Evolutionary conservation across 2,888 invertebrate genomes (phyloP).

Genomic region (Drosophila percnosoma): DNA sequence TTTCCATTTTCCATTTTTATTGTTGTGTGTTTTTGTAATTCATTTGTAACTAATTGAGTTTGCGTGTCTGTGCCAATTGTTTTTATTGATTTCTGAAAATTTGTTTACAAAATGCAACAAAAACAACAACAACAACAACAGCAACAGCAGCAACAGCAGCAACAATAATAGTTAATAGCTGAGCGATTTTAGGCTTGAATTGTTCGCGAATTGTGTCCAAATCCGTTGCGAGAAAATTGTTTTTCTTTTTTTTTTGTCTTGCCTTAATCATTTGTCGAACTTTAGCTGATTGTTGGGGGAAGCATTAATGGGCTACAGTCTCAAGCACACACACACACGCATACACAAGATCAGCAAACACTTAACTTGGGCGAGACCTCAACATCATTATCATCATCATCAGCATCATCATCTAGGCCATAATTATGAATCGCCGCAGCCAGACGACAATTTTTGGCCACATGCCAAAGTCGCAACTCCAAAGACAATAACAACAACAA

Average conservation of each 20-base stretch:
- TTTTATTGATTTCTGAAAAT: slow-evolving; percentile 68
- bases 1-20: slow-evolving; percentile 13
- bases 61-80: slow-evolving; percentile 74
- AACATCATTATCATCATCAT: slow-evolving; percentile 2
- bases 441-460: slow-evolving; percentile 63
- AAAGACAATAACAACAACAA: slow-evolving; percentile 25
- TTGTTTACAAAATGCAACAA: slow-evolving; percentile 65
- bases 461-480: slow-evolving; percentile 58
- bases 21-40: slow-evolving; percentile 38
- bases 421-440: slow-evolving; percentile 29
- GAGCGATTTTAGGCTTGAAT: slow-evolving; percentile 67
- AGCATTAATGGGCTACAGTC: slow-evolving; percentile 18
- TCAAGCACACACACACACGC: neutral
- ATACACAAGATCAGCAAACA: slow-evolving; percentile 40
- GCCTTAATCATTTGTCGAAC: slow-evolving; percentile 29
- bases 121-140: slow-evolving; percentile 27
- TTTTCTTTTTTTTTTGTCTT: neutral
- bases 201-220: slow-evolving; percentile 38
- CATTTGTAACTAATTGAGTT: slow-evolving; percentile 76
- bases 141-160: slow-evolving; percentile 39
- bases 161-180: slow-evolving; percentile 46
- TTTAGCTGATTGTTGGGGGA: slow-evolving; percentile 36
- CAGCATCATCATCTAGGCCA: slow-evolving; percentile 6
- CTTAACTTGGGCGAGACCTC: neutral
- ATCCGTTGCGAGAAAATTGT: slow-evolving; percentile 8